Conservation (phyloP, 2,113 vertebrate species). For the Phoenicopterus ruber region DNA sequence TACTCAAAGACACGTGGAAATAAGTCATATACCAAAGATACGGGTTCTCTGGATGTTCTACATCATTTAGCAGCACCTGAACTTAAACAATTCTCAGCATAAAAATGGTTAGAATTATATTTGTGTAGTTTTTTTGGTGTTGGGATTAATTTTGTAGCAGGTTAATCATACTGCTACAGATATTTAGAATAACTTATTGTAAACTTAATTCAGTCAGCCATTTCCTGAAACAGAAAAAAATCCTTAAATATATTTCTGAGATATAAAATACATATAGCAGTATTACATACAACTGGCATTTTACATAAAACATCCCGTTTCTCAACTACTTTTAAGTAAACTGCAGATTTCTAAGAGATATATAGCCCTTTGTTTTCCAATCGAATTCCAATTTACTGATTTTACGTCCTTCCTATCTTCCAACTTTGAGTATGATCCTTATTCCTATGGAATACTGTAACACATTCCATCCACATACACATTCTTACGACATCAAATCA, state of each 20-base stretch:
- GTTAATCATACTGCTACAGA: not conserved
- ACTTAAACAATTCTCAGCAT: not conserved
- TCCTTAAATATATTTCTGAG: not conserved
- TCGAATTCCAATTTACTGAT: not conserved
- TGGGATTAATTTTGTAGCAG: not conserved
- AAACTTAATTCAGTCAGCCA: not conserved
- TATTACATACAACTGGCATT: not conserved
- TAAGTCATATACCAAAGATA: not conserved
- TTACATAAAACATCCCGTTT: not conserved
- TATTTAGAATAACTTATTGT: not conserved
- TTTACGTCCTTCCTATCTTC: not conserved
- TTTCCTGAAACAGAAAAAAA: not conserved
- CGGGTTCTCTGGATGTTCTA: not conserved
- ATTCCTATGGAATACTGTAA: not conserved
- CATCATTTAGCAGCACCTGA: not conserved
- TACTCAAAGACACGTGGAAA: not conserved
- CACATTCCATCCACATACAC: not conserved
- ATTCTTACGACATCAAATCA: not conserved
- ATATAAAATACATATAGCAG: rapidly evolving
- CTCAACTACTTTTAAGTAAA: not conserved
- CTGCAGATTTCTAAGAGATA: not conserved
- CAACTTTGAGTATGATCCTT: not conserved
- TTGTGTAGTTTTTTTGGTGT: not conserved
- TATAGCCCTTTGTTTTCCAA: not conserved
- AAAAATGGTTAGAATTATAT: not conserved